Evolutionary conservation across 2,113 vertebrate genomes (phyloP), one percentile per base, ranked within the genome.

Genomic region (Clarias batrachus): DNA sequence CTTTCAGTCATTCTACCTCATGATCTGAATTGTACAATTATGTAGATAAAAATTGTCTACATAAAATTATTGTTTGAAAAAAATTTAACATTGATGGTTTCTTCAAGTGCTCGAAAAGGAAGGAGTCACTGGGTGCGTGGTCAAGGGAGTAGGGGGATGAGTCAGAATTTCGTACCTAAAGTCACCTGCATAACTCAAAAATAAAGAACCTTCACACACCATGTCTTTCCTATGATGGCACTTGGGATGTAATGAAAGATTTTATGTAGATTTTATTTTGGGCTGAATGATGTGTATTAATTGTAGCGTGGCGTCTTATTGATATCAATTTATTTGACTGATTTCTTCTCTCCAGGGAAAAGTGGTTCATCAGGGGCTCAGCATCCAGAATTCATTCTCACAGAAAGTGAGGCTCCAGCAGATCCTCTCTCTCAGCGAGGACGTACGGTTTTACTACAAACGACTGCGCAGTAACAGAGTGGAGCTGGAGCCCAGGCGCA

Each of bases 401-500:
- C 98, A 99, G 94, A 98, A 96, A 92, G 97, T 98, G 87, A 96
- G 96, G 90, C 95, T 99, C 88, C 97, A 97, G 73, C 97, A 98
- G 90, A 96, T 99, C 91, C 95, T 95, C 80, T 97, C 97, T 54
- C 95, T 99, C 70, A 96, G 97, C 0, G 97, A 98, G 93, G 98
- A 99, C 62, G 89, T 96, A 14, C 96, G 98, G 59, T 99, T 99
- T 94, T 98, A 97, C 91, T 97, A 96, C 92, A 99, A 97, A 91
- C 95, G 96, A 84, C 94, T 99, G 78, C 96, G 97, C 91, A 96
- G 93, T 93, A 98, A 98, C 93, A 98, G 96, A 90, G 97, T 98
- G 71, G 97, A 98, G 88, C 93, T 99, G 91, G 97, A 99, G 90
- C 97, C 98, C 86, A 95, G 96, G 25, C 97, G 97, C 80, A 98